Base-by-base conservation (phyloP, 1,140 invertebrate genomes). In the Pollicipes pollicipes region DNA sequence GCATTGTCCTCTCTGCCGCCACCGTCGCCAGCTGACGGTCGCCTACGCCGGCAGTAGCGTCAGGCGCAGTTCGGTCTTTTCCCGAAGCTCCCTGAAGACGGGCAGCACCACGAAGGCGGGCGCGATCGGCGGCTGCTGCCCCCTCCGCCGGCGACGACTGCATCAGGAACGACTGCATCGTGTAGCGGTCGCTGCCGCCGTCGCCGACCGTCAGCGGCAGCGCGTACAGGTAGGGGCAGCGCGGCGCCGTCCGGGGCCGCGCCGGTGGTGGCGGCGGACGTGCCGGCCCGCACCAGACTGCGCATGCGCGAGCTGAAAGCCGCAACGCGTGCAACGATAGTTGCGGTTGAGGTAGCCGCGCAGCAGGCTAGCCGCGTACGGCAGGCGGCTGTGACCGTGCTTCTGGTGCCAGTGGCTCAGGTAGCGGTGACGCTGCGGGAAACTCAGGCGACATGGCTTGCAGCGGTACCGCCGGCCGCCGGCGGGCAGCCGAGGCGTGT, bases 111-210 rank as follows among this genome's bases (percentile, higher is more conserved):
- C 64, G 64, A 8, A 29, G 64, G 64, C 64, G 27, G 64, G 64
- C n/a, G 28, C 64, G 6, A 66, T 21, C 27, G 64, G 27, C 8
- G 3, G 10, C n/a, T 29, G 27, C n/a, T 27, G 64, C n/a, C 64
- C 8, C 28, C 3, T 27, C 27, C 72, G 70, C 27, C 17, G 10
- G 6, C 30, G 76, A 78, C 77, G 89, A 88, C 76, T 90, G 87
- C 76, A 93, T 81, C 72, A 90, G 83, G 80, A 93, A 93, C 30
- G 90, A 87, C 79, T 93, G 91, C 90, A 93, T 92, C 73, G 89
- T 84, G 73, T 83, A 83, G 27, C 76, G 74, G 6, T 74, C 67
- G 68, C 73, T 66, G 72, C 76, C 68, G 72, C 76, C 75, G 72
- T 76, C 68, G 72, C 76, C 75, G 71, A 78, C 74, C 75, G 79